Evolutionary conservation across 2,888 invertebrate species (phyloP).

Genomic region (Artemia sinica): DNA sequence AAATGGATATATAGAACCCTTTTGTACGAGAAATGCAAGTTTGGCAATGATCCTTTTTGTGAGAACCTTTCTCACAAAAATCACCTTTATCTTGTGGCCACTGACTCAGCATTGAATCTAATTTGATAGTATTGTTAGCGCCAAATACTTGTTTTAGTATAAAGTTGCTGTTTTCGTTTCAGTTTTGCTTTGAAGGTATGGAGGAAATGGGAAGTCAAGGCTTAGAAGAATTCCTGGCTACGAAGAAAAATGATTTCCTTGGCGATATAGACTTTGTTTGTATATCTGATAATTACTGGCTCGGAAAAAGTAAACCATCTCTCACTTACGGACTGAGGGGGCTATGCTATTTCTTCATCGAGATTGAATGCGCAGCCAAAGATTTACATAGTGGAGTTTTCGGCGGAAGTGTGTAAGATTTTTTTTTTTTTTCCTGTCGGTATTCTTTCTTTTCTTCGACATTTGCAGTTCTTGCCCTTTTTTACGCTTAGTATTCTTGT

Average conservation of each 20-base stretch:
- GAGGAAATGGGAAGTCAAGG: slow-evolving; percentile 94
- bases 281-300: slow-evolving; percentile 97
- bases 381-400: slow-evolving; percentile 92
- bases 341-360: slow-evolving; percentile 71
- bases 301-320: slow-evolving; percentile 90
- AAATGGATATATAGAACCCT: no score
- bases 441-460: neutral
- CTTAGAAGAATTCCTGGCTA: slow-evolving; percentile 61
- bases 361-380: slow-evolving; percentile 69
- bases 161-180: slow-evolving; percentile 24
- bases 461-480: no score
- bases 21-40: no score
- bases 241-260: slow-evolving; percentile 50
- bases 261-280: slow-evolving; percentile 75
- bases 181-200: slow-evolving; percentile 94
- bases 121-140: no score
- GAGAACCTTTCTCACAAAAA: no score
- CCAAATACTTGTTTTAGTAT: no score
- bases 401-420: slow-evolving; percentile 71
- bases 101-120: no score
- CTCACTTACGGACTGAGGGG: slow-evolving; percentile 90
- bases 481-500: no score
- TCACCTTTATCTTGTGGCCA: no score
- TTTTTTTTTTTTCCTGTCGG: neutral
- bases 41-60: no score